phyloP scores from a whole-genome alignment of 2,113 vertebrate species.

The Etia nguti region DNA sequence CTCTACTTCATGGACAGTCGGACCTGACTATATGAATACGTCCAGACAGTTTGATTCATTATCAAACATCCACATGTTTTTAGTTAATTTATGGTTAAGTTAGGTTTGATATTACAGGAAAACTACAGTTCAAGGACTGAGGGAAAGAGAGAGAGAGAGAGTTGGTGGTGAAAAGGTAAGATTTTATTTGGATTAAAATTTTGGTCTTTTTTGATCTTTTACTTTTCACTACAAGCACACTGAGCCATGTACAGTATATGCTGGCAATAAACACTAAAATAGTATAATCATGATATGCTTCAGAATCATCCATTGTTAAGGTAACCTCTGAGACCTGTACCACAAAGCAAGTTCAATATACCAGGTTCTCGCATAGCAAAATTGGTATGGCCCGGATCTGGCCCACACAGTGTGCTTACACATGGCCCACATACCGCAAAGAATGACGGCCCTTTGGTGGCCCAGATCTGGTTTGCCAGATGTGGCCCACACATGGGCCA shows the following conservation, averaged over 20 bases:
- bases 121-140: not conserved
- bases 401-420: too few relatives aligned
- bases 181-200: not conserved
- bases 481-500: too few relatives aligned
- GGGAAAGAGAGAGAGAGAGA: not conserved
- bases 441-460: too few relatives aligned
- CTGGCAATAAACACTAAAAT: not conserved
- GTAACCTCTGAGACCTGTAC: not conserved
- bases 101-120: not conserved
- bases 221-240: not conserved
- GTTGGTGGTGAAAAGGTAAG: not conserved
- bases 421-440: too few relatives aligned
- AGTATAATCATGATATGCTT: not conserved
- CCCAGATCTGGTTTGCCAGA: too few relatives aligned
- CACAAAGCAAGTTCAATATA: not conserved
- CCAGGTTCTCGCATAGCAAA: too few relatives aligned
- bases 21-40: not conserved
- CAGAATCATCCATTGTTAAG: not conserved
- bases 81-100: not conserved
- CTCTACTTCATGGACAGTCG: not conserved
- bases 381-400: too few relatives aligned
- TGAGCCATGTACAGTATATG: not conserved
- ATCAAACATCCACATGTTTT: not conserved
- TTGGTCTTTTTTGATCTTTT: not conserved
- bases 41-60: not conserved